Evolutionary conservation across 92 coral and sea anemone species (phyloP), one percentile per base, ranked within the genome.

Genomic region (Zoanthus gigantus): DNA sequence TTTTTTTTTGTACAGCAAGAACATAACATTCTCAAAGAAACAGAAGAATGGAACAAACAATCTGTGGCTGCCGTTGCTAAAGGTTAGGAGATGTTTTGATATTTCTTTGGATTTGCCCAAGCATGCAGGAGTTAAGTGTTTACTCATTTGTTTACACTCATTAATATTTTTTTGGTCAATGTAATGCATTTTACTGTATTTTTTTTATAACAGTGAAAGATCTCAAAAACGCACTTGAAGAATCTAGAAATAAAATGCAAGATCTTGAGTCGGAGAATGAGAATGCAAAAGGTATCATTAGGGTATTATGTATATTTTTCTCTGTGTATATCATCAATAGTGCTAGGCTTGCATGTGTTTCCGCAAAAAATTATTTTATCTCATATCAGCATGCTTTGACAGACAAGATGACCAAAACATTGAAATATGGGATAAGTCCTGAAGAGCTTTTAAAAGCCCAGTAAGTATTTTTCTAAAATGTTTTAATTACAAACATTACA

Each of bases 11-110:
- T 0, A 13, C 71, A 94, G 98, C 83, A 90, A 42, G 87, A 90
- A 18, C 89, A 90, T 28, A 93, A 93, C 61, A 78, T 94, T 47
- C 79, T 75, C 71, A 93, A 82, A 82, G 98, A 94, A 79, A 91
- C 88, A 34, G 88, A 88, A 68, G 78, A 86, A 28, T 94, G 98
- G 95, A 79, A 58, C 48, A 82, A 86, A 72, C 72, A 86, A 68
- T 79, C 91, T 12, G 94, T 82, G 3, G 88, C 71, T 37, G 82
- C 90, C 18, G 72, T 60, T 54, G 76, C 56, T 68, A 83, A 90
- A 90, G 95, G 98, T 94, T 77, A 16, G 86, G 5, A 45, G 29
- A 37, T 44, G 5, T 0, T 14, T 15, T 44, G 42, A 50, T 76
- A 48, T 76, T 9, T 15, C n/a, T 18, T 76, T n/a, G 18, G 2